Conservation (phyloP, 1,140 invertebrate species). For the Trigoniulus corallinus region DNA sequence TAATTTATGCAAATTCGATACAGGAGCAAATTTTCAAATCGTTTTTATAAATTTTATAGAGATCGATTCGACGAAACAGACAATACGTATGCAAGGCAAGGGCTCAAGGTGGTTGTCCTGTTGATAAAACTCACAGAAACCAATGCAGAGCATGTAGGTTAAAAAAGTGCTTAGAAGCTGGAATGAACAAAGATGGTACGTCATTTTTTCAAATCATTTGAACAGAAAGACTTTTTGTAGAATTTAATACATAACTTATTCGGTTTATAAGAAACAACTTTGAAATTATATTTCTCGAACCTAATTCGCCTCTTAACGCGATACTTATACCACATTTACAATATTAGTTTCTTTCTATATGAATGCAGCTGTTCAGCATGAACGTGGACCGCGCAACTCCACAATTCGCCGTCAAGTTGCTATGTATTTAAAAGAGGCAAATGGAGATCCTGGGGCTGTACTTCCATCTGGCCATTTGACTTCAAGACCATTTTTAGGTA, state of each 20-base stretch:
- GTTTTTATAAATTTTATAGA: constrained; percentile 29
- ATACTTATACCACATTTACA: background rate
- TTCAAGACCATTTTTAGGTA: too few relatives aligned
- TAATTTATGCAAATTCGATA: too few relatives aligned
- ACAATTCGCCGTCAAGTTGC: constrained; percentile 77
- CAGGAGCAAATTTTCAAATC: too few relatives aligned
- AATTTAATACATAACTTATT: background rate
- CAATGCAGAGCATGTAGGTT: constrained; percentile 39
- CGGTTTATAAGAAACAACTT: background rate
- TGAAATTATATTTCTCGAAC: too few relatives aligned
- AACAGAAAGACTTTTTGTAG: background rate
- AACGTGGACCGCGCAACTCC: constrained; percentile 86
- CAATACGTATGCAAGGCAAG: constrained; percentile 92
- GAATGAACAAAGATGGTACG: constrained; percentile 40
- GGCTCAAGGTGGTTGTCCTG: constrained; percentile 62
- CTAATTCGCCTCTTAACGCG: background rate
- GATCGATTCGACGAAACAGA: constrained; percentile 84
- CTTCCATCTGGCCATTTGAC: constrained; percentile 13
- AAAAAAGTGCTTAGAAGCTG: constrained; percentile 34
- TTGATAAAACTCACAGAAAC: constrained; percentile 76
- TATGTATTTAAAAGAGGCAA: constrained; percentile 35
- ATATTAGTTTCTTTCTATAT: constrained; percentile 4
- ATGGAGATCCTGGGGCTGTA: background rate
- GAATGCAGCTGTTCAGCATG: constrained; percentile 84
- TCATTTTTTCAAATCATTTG: too few relatives aligned